Evolutionary conservation across 1,140 invertebrate species (phyloP).

Genomic region (Danaus melanippus): DNA sequence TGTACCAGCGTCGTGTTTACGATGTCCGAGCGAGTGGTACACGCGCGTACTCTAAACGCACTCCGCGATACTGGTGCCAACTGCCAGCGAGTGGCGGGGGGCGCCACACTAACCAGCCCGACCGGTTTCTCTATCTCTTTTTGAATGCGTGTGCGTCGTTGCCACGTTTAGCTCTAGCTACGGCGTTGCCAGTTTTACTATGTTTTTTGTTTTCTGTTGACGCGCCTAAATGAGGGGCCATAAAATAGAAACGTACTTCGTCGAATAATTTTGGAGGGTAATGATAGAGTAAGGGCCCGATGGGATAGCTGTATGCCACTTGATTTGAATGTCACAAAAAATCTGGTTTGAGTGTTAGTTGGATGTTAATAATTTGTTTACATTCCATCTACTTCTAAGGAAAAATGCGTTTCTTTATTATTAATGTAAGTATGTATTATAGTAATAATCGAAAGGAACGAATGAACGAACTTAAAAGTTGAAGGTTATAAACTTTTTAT

Average conservation of each 20-base stretch:
- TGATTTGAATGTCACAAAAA: background rate
- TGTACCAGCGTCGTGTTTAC: constrained; percentile 39
- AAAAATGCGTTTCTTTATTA: too few species aligned
- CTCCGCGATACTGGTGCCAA: constrained; percentile 47
- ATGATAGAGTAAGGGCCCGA: constrained; percentile 25
- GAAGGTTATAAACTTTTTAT: too few species aligned
- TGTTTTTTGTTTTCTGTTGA: constrained; percentile 66
- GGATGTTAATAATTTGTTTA: too few species aligned
- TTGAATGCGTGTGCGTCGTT: constrained; percentile 59
- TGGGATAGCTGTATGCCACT: background rate
- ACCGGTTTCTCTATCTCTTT: constrained; percentile 56
- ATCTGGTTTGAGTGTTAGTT: too few species aligned
- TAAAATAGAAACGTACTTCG: constrained; percentile 59
- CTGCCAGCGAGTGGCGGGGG: constrained; percentile 29
- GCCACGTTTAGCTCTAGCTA: constrained; percentile 46
- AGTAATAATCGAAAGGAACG: too few species aligned
- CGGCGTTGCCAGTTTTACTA: constrained; percentile 51
- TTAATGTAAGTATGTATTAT: too few species aligned
- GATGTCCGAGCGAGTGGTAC: constrained; percentile 22
- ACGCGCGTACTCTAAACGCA: constrained; percentile 37
- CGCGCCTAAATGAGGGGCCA: constrained; percentile 58
- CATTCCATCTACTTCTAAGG: too few species aligned
- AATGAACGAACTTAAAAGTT: too few species aligned
- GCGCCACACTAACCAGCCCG: constrained; percentile 48
- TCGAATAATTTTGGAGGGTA: constrained; percentile 34